These are phyloP conservation scores for Vicugna pacos DNA, from an alignment of 2,113 vertebrate genomes.

Conservation along the genomic window DNA sequence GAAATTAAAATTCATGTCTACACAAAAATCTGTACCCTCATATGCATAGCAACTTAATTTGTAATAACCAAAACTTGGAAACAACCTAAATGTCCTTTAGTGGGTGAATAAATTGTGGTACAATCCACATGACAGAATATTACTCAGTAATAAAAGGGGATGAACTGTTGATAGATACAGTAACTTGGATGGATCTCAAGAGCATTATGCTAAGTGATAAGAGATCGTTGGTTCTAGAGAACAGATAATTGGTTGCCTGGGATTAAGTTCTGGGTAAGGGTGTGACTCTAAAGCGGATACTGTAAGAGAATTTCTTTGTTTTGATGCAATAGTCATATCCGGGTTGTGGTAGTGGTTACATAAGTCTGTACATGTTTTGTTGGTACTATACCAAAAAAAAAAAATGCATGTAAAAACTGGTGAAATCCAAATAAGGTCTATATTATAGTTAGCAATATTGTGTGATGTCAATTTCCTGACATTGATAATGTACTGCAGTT, in stretches of 20 bases:
- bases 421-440: not conserved
- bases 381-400: not conserved
- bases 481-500: constrained; percentile 6
- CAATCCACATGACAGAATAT: not conserved
- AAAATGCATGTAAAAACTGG: not conserved
- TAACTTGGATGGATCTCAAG: not conserved
- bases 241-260: not conserved
- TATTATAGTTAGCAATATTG: constrained; percentile 34
- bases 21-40: not conserved
- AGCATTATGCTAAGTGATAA: not conserved
- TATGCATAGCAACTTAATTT: constrained; percentile 6
- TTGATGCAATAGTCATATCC: not conserved
- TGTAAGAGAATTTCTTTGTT: not conserved
- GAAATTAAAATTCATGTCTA: not conserved
- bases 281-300: not conserved
- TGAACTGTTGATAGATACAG: not conserved
- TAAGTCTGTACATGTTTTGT: not conserved
- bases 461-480: constrained; percentile 3
- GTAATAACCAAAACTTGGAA: constrained; percentile 3
- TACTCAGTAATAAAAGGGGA: not conserved
- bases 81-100: not conserved
- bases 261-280: constrained; percentile 1
- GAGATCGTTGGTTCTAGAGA: not conserved
- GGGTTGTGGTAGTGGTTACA: not conserved
- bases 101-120: not conserved